These are phyloP conservation scores for Larimichthys polyactis DNA, from an alignment of 2,113 vertebrate genomes.

Conservation along the genomic window DNA sequence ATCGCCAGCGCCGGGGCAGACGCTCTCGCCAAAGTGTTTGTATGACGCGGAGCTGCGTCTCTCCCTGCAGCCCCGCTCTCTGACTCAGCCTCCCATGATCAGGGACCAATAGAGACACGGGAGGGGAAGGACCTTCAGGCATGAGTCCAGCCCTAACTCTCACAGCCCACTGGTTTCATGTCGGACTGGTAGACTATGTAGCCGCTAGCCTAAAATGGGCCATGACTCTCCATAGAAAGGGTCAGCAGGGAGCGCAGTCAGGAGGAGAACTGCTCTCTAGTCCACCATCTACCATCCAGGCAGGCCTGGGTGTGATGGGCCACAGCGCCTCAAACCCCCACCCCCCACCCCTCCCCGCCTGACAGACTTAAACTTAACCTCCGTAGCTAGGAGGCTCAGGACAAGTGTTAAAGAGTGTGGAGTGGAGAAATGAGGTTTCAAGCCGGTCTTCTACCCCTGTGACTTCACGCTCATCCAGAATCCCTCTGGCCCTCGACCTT, in stretches of 20 bases:
- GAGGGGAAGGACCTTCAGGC: conserved; percentile 68
- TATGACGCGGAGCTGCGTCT: conserved; percentile 89
- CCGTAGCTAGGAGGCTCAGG: conserved; percentile 74
- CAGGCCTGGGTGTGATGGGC: conserved; percentile 90
- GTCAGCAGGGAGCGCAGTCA: conserved; percentile 80
- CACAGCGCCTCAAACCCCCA: conserved; percentile 69
- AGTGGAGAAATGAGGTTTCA: conserved; percentile 59
- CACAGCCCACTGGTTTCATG: conserved; percentile 68
- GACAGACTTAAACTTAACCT: conserved; percentile 63
- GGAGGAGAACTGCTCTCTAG: conserved; percentile 79
- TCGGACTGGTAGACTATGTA: conserved; percentile 71
- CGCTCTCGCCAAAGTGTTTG: conserved; percentile 99
- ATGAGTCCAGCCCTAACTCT: conserved; percentile 67
- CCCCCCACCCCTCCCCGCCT: conserved; percentile 61
- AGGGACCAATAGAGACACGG: conserved; percentile 77
- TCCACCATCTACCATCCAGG: conserved; percentile 88
- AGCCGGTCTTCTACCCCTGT: conserved; percentile 56
- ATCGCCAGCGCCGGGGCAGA: conserved; percentile 98
- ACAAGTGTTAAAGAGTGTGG: conserved; percentile 67
- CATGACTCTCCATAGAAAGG: conserved; percentile 72
- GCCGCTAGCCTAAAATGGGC: conserved; percentile 61
- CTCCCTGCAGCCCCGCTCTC: conserved; percentile 82
- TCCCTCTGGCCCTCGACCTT: conserved; percentile 40
- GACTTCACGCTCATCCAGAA: conserved; percentile 59
- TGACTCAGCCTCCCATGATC: conserved; percentile 84